Conservation (phyloP, 1,140 invertebrate genomes). For the Drosophila oshimai region DNA sequence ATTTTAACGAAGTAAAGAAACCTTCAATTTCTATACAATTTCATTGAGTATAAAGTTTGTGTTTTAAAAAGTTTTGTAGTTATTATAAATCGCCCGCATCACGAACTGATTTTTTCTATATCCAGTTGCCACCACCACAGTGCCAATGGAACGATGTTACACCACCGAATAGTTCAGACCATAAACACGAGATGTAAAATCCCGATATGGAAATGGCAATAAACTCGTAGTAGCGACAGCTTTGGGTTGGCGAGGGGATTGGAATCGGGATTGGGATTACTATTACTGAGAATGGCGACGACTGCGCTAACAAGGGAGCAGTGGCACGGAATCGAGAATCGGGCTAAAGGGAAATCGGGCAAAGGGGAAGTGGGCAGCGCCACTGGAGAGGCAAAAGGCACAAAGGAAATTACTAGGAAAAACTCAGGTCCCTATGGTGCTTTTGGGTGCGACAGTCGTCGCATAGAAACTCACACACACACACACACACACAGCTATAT, state of each 20-base stretch:
- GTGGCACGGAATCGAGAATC: conserved; percentile 10
- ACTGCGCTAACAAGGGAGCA: conserved; percentile 27
- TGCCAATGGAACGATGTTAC: not conserved
- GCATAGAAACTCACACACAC: conserved; percentile 39
- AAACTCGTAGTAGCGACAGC: conserved; percentile 62
- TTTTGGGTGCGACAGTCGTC: conserved; percentile 70
- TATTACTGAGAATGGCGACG: conserved; percentile 53
- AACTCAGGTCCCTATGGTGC: conserved; percentile 77
- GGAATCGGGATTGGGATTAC: conserved; percentile 40
- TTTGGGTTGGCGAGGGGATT: conserved; percentile 45
- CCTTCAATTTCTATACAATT: too few relatives aligned
- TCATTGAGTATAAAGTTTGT: too few relatives aligned
- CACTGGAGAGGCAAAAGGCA: conserved; percentile 35
- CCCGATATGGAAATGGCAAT: conserved; percentile 78
- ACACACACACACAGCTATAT: conserved; percentile 19
- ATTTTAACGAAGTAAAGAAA: too few relatives aligned
- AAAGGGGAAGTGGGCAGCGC: not conserved
- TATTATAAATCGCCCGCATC: too few relatives aligned
- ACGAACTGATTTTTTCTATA: not conserved
- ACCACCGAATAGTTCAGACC: conserved; percentile 7
- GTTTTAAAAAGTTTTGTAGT: too few relatives aligned
- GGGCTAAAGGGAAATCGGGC: not conserved
- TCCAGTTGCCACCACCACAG: not conserved
- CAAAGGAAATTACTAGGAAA: conserved; percentile 80
- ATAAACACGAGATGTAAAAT: conserved; percentile 64